phyloP scores from a whole-genome alignment of 2,797 vertebrate species.

The Nannoperca australis region DNA sequence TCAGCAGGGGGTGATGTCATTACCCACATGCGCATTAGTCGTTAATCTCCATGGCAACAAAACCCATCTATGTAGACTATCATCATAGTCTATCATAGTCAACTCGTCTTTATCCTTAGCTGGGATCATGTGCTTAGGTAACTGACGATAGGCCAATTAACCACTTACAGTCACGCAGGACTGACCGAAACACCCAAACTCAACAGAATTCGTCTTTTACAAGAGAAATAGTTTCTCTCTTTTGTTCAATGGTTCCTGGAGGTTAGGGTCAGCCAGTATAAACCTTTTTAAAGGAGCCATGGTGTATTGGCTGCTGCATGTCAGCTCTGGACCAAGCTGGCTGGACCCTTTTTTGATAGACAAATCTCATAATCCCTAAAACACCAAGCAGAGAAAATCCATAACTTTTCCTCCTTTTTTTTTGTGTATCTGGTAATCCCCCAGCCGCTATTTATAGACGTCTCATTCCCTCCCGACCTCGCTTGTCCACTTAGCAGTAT shows the following conservation, averaged over 20 bases:
- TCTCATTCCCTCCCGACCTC: conserved; percentile 12
- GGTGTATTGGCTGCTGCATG: conserved; percentile 50
- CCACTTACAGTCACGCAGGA: conserved; percentile 1
- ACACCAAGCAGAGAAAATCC: conserved; percentile 59
- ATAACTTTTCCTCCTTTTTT: conserved; percentile 61
- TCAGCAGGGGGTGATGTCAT: conserved; percentile 65
- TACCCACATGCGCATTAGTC: conserved; percentile 39
- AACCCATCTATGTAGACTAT: conserved; percentile 54
- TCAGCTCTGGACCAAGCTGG: conserved; percentile 61
- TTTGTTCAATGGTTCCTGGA: background rate
- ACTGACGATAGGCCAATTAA: conserved; percentile 67
- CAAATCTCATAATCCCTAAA: conserved; percentile 76
- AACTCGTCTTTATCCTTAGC: conserved; percentile 60
- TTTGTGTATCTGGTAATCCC: conserved; percentile 57
- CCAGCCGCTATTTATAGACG: conserved; percentile 42
- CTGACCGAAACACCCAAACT: background rate
- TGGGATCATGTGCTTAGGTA: conserved; percentile 66
- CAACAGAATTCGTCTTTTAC: background rate
- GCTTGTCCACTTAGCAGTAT: background rate
- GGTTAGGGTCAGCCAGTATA: background rate
- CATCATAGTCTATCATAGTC: conserved; percentile 35
- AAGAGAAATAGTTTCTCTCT: background rate
- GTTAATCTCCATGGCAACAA: conserved; percentile 61
- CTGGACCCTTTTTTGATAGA: conserved; percentile 58
- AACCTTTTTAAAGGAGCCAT: conserved; percentile 62